phyloP scores from a whole-genome alignment of 2,888 invertebrate species.

The Caenorhabditis becei region DNA sequence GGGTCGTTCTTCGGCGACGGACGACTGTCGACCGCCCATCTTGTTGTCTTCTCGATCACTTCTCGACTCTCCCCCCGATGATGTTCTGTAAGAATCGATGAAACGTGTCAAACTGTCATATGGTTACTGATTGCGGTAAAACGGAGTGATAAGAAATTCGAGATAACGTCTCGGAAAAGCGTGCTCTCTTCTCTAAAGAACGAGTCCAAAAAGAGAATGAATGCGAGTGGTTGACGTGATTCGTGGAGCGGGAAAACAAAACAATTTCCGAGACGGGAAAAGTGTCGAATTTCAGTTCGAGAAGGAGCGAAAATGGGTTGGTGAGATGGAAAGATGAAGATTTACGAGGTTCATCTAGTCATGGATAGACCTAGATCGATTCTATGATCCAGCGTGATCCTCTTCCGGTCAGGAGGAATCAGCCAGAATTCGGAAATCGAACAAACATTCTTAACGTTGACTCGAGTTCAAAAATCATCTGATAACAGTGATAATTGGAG shows the following conservation, averaged over 20 bases:
- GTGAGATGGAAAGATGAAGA: no score
- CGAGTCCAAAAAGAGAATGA: background rate
- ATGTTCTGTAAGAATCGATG: conserved; percentile 11
- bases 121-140: background rate
- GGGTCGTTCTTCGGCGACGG: conserved; percentile 70
- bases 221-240: background rate
- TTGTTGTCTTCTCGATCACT: background rate
- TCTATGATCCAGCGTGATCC: no score
- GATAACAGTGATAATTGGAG: background rate
- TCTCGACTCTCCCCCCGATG: conserved; percentile 15
- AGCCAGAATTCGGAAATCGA: background rate
- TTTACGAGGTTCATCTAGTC: no score
- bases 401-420: no score
- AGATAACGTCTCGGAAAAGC: background rate
- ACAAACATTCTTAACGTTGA: background rate
- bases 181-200: background rate
- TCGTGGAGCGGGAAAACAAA: background rate
- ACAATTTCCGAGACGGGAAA: background rate
- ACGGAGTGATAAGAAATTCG: background rate
- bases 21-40: conserved; percentile 75
- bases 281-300: background rate
- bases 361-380: no score
- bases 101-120: background rate
- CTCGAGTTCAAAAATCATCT: background rate
- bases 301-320: no score